Evolutionary conservation across 2,888 invertebrate species (phyloP).

Genomic region (Catocala nupta): DNA sequence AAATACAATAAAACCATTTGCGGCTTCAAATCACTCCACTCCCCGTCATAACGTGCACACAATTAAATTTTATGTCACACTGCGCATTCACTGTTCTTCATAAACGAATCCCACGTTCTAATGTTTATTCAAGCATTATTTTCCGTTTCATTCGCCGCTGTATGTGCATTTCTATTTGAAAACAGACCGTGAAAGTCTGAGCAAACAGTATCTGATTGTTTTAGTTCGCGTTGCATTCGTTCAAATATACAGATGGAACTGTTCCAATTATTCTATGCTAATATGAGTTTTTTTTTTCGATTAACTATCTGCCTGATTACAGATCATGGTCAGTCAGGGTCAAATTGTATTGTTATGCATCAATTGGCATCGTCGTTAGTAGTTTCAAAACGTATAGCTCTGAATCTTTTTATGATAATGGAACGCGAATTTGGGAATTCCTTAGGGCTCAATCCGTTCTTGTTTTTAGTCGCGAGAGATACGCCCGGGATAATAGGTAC

Average conservation of each 20-base stretch:
- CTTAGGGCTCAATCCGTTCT: too few species aligned
- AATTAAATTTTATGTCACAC: slow-evolving; percentile 35
- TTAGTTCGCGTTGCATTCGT: slow-evolving; percentile 24
- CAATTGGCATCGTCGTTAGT: too few species aligned
- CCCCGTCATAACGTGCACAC: slow-evolving; percentile 12
- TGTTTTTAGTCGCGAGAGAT: too few species aligned
- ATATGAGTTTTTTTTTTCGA: too few species aligned
- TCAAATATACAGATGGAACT: background rate
- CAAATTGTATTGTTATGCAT: too few species aligned
- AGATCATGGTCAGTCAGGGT: too few species aligned
- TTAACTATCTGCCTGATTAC: too few species aligned
- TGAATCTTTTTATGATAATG: too few species aligned
- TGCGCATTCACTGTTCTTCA: slow-evolving; percentile 21
- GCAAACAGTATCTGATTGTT: slow-evolving; percentile 25
- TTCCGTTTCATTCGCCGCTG: slow-evolving; percentile 27
- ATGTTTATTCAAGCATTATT: slow-evolving; percentile 39
- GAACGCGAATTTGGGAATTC: too few species aligned
- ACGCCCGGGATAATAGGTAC: too few species aligned
- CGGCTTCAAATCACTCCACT: slow-evolving; percentile 1
- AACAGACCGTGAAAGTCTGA: slow-evolving; percentile 20
- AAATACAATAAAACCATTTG: slow-evolving; percentile 18
- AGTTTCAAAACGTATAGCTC: too few species aligned
- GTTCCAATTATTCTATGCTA: background rate
- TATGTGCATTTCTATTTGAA: slow-evolving; percentile 20
- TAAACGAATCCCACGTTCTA: slow-evolving; percentile 20